phyloP scores from a whole-genome alignment of 2,113 vertebrate species.

The Tautogolabrus adspersus region DNA sequence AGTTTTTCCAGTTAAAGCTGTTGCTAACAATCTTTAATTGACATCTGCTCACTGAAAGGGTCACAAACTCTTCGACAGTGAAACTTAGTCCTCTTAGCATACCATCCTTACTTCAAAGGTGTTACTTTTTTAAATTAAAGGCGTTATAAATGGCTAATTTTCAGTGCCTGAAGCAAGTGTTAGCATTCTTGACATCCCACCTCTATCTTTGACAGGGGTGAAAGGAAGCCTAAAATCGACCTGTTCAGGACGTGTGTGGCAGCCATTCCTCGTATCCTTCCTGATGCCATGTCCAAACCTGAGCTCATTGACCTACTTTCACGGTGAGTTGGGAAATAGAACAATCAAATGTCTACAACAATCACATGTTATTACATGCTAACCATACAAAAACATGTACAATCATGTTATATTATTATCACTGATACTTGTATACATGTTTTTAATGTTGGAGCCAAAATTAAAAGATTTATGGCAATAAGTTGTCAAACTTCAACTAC shows the following conservation, averaged over 20 bases:
- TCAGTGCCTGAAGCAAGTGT: background rate
- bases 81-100: background rate
- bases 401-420: background rate
- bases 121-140: background rate
- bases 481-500: too few species aligned
- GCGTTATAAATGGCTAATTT: background rate
- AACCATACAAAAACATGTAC: background rate
- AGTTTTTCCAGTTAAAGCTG: background rate
- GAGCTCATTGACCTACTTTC: conserved; percentile 96
- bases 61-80: background rate
- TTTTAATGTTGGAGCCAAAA: too few species aligned
- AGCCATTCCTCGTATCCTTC: conserved; percentile 96
- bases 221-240: conserved; percentile 98
- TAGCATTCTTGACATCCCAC: background rate
- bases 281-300: conserved; percentile 97
- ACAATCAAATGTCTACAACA: background rate
- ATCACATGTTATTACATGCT: too few species aligned
- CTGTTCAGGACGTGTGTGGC: conserved; percentile 98
- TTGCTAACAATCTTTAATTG: background rate
- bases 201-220: conserved; percentile 85
- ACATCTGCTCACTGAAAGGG: background rate
- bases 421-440: too few species aligned
- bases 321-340: conserved; percentile 81
- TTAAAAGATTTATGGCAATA: too few species aligned
- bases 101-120: background rate